These are phyloP conservation scores for Eulemur rufifrons DNA, from an alignment of 2,113 vertebrate genomes.

Conservation along the genomic window DNA sequence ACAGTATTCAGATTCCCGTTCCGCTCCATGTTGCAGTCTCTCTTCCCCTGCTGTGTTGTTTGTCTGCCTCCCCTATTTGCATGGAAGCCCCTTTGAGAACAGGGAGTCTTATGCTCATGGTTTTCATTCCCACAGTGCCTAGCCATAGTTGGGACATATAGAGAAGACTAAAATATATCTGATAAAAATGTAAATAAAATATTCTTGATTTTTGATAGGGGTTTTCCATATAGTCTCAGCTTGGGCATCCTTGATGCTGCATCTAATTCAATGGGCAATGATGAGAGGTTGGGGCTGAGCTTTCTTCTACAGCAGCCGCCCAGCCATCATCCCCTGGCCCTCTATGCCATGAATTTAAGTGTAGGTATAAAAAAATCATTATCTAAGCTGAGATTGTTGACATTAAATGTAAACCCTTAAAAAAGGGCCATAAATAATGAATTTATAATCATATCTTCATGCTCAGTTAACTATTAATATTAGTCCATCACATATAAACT, in stretches of 20 bases:
- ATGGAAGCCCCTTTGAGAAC: not conserved
- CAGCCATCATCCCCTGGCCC: not conserved
- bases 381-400: not conserved
- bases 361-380: not conserved
- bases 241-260: not conserved
- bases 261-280: not conserved
- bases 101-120: not conserved
- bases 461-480: not conserved
- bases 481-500: not conserved
- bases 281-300: not conserved
- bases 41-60: not conserved
- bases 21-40: not conserved
- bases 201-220: not conserved
- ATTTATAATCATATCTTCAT: not conserved
- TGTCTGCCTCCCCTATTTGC: not conserved
- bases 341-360: not conserved
- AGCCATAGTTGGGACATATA: not conserved
- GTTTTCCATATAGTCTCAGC: not conserved
- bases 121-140: not conserved
- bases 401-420: not conserved
- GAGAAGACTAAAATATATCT: not conserved
- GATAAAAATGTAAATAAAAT: not conserved
- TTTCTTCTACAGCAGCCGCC: not conserved
- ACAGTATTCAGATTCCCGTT: not conserved
- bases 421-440: not conserved